Conservation (phyloP, 2,888 invertebrate species). For the Subacronicta megacephala region DNA sequence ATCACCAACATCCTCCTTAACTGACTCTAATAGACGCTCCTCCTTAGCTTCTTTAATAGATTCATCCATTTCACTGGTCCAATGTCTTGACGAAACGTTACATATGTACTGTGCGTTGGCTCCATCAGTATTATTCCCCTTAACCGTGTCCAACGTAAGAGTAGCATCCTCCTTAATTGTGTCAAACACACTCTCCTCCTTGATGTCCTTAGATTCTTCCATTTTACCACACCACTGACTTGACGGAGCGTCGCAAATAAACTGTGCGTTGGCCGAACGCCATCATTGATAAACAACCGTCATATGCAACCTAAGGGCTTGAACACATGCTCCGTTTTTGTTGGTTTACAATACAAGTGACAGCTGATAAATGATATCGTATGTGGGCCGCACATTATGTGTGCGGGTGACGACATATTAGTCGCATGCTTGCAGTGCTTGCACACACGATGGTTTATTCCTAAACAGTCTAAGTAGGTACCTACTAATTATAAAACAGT, state of each 20-base stretch:
- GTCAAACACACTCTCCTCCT: constrained; percentile 24
- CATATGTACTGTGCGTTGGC: constrained; percentile 37
- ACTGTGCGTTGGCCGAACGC: constrained; percentile 45
- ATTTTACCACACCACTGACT: constrained; percentile 54
- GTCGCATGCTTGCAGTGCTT: too few relatives aligned
- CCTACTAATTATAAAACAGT: too few relatives aligned
- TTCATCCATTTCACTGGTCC: constrained; percentile 52
- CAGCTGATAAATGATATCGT: constrained; percentile 4
- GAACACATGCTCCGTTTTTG: constrained; percentile 26
- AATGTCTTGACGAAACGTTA: constrained; percentile 25
- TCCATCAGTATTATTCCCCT: constrained; percentile 46
- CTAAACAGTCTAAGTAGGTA: too few relatives aligned
- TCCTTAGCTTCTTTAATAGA: constrained; percentile 34
- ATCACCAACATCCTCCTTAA: constrained; percentile 15
- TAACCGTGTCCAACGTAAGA: constrained; percentile 11
- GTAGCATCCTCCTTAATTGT: constrained; percentile 14
- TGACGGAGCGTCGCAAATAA: constrained; percentile 19
- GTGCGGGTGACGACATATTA: not conserved
- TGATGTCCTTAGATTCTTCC: constrained; percentile 33
- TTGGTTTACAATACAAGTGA: constrained; percentile 5
- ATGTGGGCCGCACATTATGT: not conserved
- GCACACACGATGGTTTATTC: too few relatives aligned
- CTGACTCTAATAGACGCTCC: constrained; percentile 10
- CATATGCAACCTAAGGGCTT: constrained; percentile 31
- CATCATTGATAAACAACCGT: constrained; percentile 49